Evolutionary conservation across 2,113 vertebrate species (phyloP), one percentile per base, ranked within the genome.

Genomic region (Syngnathoides biaculeatus): DNA sequence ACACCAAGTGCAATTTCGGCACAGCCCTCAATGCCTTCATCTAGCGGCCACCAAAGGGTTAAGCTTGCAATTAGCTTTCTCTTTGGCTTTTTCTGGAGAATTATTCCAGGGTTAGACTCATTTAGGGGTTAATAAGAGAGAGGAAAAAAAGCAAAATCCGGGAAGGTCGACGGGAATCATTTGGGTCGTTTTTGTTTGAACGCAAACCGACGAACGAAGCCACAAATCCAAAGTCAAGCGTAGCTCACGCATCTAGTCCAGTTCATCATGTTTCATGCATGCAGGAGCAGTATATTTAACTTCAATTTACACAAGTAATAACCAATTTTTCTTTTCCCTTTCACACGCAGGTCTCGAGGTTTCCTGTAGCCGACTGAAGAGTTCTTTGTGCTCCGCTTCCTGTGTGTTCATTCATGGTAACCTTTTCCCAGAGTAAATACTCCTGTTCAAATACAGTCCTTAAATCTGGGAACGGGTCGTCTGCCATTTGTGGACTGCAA

Each of bases 381-480:
- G 35, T 73, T 83, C 84, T 89, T 85, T 85, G 79, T 86, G 80
- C 74, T 69, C 72, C 65, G 83, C 79, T 85, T 87, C 85, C 81
- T 86, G 83, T 70, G 62, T 69, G 82, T 86, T 82, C 89, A 87
- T 85, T 86, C 87, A 86, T 87, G 89, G 85, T 77, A 84, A 74
- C 78, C 77, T 84, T 69, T 69, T 86, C 76, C 70, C 77, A 79
- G 74, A 86, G 89, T 85, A 89, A 89, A 90, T 84, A 90, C 69
- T 74, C 43, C 70, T 83, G 84, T 80, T 84, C 80, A 88, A 89
- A 89, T 84, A 88, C 65, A 57, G 69, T 58, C 73, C 73, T 78
- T 74, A 80, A 84, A 73, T 42, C 64, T 70, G 66, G 64, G 78
- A 80, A 85, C 67, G 78, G 77, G 78, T 83, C 81, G 38, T 67